phyloP scores from a whole-genome alignment of 2,797 vertebrate species.

The Coilia nasus region DNA sequence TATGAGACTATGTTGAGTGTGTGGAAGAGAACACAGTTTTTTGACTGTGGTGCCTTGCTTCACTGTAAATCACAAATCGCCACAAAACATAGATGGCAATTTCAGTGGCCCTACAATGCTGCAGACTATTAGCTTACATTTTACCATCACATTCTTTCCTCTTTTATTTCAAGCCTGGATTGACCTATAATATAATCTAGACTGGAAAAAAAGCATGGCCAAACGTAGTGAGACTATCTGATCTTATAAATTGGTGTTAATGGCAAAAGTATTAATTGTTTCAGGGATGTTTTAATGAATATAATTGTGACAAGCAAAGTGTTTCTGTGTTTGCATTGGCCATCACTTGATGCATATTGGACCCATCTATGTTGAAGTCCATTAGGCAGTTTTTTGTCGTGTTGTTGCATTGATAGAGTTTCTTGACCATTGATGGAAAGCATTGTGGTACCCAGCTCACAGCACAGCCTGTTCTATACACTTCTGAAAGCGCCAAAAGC shows the following conservation, averaged over 20 bases:
- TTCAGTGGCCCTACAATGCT: constrained; percentile 99
- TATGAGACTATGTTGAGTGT: constrained; percentile 47
- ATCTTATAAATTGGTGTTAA: constrained; percentile 55
- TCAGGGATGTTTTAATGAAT: constrained; percentile 61
- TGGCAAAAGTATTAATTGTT: constrained; percentile 59
- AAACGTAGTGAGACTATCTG: constrained; percentile 57
- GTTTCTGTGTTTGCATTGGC: constrained; percentile 59
- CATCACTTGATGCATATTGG: constrained; percentile 46
- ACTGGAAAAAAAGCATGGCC: constrained; percentile 76
- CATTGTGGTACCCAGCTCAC: constrained; percentile 76
- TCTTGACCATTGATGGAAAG: constrained; percentile 80
- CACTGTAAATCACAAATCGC: constrained; percentile 86
- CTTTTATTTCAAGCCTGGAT: constrained; percentile 66
- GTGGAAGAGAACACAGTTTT: constrained; percentile 84
- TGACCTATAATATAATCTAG: constrained; percentile 71
- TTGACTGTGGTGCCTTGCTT: constrained; percentile 98
- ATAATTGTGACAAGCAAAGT: constrained; percentile 68
- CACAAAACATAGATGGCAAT: constrained; percentile 97
- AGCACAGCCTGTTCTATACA: constrained; percentile 84
- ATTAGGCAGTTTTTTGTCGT: constrained; percentile 68
- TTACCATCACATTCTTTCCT: constrained; percentile 84
- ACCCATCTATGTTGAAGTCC: constrained; percentile 46
- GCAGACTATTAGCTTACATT: constrained; percentile 98
- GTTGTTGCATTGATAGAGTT: constrained; percentile 76
- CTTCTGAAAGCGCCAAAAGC: constrained; percentile 91